Base-by-base conservation (phyloP, 2,113 vertebrate species). In the Dolichotis patagonum region DNA sequence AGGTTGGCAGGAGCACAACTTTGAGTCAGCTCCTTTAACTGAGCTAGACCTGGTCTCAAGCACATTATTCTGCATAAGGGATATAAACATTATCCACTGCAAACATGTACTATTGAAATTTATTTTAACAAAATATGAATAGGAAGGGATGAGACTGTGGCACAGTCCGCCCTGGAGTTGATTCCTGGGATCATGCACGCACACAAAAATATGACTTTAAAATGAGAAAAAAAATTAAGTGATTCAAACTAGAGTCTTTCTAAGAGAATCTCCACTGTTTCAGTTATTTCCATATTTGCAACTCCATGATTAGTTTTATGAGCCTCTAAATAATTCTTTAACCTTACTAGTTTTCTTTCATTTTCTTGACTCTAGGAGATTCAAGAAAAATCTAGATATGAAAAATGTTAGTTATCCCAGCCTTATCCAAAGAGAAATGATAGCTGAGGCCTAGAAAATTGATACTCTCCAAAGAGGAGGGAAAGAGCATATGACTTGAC, bases 181-280 rank as follows among this genome's bases (percentile, higher is more conserved):
- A 52, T 80, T 32, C 30, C 30, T 4, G 20, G 77, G 6, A 52
- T 52, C 49, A 52, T 10, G 49, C 49, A 52, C 49, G 10, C 49
- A 52, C 9, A 52, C 49, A 52, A 52, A 52, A 52, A 52, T 10
- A 11, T 49, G 8, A 12, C 58, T 77, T 77, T 49, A 46, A 82
- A 85, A 93, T 0, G 7, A 91, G 19, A 71, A 12, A 91, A 91
- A 95, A 95, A 81, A 22, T 30, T 14, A 80, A 94, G 90, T 77
- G 62, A 90, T 56, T 52, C 30, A 52, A 93, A 52, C 49, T 85
- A 8, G 1, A 92, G 32, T 65, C 86, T 89, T 62, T 85, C 7
- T 77, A 85, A 85, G 52, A 60, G 28, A 85, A 9, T 69, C 16
- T 81, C 28, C 58, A 28, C 32, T 13, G 2, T 83, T 88, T n/a